Percentiles rank a stretch among this genome's conserved stretches.
Evolutionary conservation across 1,140 invertebrate species (phyloP).

Genomic region (Neodiprion virginianus): DNA sequence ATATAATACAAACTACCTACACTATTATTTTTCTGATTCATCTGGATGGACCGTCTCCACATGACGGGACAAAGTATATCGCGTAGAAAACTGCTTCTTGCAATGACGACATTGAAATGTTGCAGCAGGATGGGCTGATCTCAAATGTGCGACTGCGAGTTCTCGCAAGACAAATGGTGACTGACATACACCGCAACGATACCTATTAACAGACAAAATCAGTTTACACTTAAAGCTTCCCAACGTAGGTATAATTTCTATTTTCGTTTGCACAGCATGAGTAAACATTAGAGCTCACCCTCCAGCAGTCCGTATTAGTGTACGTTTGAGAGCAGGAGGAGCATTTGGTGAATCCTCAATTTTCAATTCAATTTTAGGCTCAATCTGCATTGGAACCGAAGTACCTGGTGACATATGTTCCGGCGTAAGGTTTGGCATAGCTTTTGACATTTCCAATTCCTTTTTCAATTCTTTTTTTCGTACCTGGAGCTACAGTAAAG

Average conservation of each 20-base stretch:
- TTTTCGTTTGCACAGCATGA: too few species aligned
- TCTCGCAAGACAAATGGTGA: constrained; percentile 50
- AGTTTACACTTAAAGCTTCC: background rate
- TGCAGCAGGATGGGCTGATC: constrained; percentile 50
- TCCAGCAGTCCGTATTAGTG: constrained; percentile 43
- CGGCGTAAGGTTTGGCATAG: constrained; percentile 39
- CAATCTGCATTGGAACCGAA: constrained; percentile 30
- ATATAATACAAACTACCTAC: background rate
- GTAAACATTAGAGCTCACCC: constrained; percentile 37
- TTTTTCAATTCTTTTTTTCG: constrained; percentile 25
- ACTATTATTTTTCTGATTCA: constrained; percentile 44
- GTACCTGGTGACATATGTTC: constrained; percentile 34
- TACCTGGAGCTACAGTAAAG: constrained; percentile 24
- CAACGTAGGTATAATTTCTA: too few species aligned
- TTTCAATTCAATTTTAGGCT: constrained; percentile 41
- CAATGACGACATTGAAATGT: constrained; percentile 53
- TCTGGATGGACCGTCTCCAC: constrained; percentile 50
- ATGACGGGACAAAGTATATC: constrained; percentile 49
- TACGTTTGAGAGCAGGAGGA: constrained; percentile 44
- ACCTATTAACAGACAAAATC: constrained; percentile 31
- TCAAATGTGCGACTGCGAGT: constrained; percentile 49
- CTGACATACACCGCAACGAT: constrained; percentile 50
- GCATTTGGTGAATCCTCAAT: constrained; percentile 32
- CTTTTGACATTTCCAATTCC: constrained; percentile 29
- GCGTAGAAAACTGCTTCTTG: constrained; percentile 49